Percentiles rank a stretch among this genome's conserved stretches.
phyloP scores from a whole-genome alignment of 2,888 invertebrate genomes.

The Mesodorylaimus sp. region DNA sequence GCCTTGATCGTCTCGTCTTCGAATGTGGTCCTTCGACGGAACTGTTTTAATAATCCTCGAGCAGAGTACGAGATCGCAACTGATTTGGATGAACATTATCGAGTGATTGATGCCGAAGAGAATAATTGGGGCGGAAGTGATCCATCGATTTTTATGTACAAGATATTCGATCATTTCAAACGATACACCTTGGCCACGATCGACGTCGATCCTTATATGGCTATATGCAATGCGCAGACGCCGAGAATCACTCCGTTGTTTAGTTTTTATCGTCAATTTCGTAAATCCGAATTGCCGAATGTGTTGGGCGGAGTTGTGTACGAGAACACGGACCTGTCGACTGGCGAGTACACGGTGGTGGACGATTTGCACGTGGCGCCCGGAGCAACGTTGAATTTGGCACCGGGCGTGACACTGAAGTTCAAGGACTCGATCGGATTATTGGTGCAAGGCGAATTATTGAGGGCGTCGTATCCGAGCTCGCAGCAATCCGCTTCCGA shows the following conservation, averaged over 20 bases:
- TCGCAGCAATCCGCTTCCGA: background rate
- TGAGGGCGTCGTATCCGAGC: background rate
- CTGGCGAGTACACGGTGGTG: conserved; percentile 68
- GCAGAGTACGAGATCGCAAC: conserved; percentile 86
- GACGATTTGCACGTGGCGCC: conserved; percentile 83
- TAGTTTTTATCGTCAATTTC: conserved; percentile 22
- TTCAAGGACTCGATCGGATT: conserved; percentile 83
- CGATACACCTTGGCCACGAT: conserved; percentile 36
- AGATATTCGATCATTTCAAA: conserved; percentile 35
- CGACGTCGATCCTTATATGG: conserved; percentile 67
- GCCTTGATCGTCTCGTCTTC: conserved; percentile 68
- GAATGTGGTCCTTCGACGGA: conserved; percentile 68
- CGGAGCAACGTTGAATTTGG: conserved; percentile 68
- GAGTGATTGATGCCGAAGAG: conserved; percentile 71
- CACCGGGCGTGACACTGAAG: conserved; percentile 62
- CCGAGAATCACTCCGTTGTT: conserved; percentile 46
- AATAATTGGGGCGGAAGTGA: conserved; percentile 62
- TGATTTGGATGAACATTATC: conserved; percentile 79
- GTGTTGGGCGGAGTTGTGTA: conserved; percentile 76
- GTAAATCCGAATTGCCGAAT: conserved; percentile 22
- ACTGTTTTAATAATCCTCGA: conserved; percentile 68
- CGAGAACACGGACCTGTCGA: conserved; percentile 44
- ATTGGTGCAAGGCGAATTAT: conserved; percentile 75
- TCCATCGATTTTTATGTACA: conserved; percentile 25
- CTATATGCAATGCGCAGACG: conserved; percentile 70